Conservation (phyloP, 2,113 vertebrate genomes). For the Asarcornis scutulata region DNA sequence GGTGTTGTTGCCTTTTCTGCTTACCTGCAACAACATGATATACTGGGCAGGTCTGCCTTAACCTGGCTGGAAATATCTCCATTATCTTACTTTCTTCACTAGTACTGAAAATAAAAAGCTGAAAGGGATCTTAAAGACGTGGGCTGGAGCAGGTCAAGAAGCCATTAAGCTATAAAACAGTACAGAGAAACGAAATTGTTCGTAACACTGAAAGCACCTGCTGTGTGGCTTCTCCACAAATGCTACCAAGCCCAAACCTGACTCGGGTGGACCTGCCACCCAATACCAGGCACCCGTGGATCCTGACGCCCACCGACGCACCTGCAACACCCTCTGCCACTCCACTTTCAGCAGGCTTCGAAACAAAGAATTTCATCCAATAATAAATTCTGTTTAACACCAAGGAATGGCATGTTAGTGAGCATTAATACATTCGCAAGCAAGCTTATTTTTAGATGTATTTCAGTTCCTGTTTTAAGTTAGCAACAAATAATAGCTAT, state of each 20-base stretch:
- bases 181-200: not conserved
- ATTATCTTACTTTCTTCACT: not conserved
- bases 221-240: not conserved
- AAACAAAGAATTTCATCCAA: not conserved
- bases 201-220: not conserved
- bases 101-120: not conserved
- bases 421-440: not conserved
- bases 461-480: not conserved
- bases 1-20: not conserved
- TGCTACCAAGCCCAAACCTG: not conserved
- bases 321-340: too few species aligned
- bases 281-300: accelerated
- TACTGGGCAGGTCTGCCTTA: not conserved
- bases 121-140: not conserved
- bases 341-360: not conserved
- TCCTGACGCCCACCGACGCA: too few species aligned
- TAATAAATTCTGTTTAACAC: not conserved
- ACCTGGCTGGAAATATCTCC: not conserved
- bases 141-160: not conserved
- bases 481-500: not conserved
- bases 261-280: accelerated
- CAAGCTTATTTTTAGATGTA: not conserved
- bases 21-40: not conserved
- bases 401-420: not conserved
- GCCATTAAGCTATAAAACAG: not conserved